phyloP scores from a whole-genome alignment of 2,113 vertebrate species.

The Anser brachyrhynchus region DNA sequence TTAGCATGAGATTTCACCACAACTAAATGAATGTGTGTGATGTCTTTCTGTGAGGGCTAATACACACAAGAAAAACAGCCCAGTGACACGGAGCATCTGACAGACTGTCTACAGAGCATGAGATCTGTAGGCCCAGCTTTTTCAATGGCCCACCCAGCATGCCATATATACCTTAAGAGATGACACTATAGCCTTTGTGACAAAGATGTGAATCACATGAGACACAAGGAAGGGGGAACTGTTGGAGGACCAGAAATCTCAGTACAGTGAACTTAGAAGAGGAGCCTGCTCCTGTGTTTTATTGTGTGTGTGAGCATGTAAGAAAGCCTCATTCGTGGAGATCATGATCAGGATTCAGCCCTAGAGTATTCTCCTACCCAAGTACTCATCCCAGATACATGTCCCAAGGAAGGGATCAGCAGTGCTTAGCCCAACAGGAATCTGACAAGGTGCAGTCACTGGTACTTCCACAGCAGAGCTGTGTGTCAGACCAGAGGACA shows the following conservation, averaged over 20 bases:
- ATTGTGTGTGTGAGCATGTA: not conserved
- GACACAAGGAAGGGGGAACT: not conserved
- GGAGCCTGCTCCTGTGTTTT: not conserved
- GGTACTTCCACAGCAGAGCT: not conserved
- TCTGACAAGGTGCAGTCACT: not conserved
- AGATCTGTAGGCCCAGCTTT: not conserved
- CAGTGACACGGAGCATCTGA: not conserved
- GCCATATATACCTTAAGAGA: not conserved
- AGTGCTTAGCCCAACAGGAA: not conserved
- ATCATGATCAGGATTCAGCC: not conserved
- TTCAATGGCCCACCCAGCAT: not conserved
- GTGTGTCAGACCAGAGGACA: not conserved
- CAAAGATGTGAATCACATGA: not conserved
- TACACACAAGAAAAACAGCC: not conserved
- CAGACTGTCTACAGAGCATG: fast-evolving
- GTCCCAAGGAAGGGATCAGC: not conserved
- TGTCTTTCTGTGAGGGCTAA: not conserved
- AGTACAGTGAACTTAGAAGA: not conserved
- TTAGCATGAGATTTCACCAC: not conserved
- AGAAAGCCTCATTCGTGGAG: not conserved
- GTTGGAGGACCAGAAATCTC: not conserved
- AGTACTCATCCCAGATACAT: not conserved
- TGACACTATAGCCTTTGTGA: not conserved
- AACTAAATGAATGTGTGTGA: not conserved
- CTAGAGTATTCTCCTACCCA: not conserved